Conservation (phyloP, 2,113 vertebrate species). For the Paracanthobrama guichenoti region DNA sequence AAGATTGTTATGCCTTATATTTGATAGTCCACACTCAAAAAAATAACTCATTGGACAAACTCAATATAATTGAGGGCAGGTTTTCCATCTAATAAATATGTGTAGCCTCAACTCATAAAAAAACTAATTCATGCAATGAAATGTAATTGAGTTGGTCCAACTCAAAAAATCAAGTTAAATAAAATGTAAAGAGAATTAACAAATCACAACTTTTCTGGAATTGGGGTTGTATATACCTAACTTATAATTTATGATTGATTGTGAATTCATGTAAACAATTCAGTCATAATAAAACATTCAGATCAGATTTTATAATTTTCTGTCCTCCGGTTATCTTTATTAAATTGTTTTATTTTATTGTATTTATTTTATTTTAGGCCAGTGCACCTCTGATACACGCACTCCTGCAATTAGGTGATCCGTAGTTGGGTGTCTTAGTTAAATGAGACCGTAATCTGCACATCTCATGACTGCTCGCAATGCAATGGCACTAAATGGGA, state of each 20-base stretch:
- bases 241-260: background rate
- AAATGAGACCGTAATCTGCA: background rate
- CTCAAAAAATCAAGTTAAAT: too few species aligned
- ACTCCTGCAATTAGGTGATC: background rate
- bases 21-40: too few species aligned
- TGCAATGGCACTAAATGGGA: background rate
- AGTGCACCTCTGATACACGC: background rate
- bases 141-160: too few species aligned
- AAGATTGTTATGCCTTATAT: too few species aligned
- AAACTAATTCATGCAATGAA: too few species aligned
- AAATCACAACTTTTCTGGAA: too few species aligned
- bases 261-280: background rate
- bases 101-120: too few species aligned
- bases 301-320: background rate
- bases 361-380: background rate
- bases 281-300: background rate
- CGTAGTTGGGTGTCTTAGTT: background rate
- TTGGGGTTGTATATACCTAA: too few species aligned
- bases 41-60: too few species aligned
- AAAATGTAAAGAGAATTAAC: too few species aligned
- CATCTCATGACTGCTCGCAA: background rate
- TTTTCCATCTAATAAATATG: too few species aligned
- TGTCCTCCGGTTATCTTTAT: background rate
- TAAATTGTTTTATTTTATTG: background rate
- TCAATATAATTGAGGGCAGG: too few species aligned